Percentiles rank a stretch among this genome's conserved stretches.
phyloP scores from a whole-genome alignment of 2,888 invertebrate species.

The Drepanosiphum platanoidis region DNA sequence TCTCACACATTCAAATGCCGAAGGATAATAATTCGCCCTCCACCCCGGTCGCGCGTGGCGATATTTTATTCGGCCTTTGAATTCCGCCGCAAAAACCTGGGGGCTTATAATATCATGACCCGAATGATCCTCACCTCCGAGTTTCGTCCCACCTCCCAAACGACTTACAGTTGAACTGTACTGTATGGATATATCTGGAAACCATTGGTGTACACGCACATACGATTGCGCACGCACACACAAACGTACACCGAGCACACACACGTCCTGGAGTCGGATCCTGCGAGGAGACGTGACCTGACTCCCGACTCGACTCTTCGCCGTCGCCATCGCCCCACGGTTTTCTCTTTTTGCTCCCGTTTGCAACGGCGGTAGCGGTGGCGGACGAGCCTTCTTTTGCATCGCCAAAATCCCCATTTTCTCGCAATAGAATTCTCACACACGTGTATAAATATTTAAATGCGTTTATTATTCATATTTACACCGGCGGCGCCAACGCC shows the following conservation, averaged over 20 bases:
- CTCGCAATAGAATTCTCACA: constrained; percentile 55
- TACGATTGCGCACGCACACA: neutral
- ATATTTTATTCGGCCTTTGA: constrained; percentile 55
- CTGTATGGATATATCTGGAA: constrained; percentile 48
- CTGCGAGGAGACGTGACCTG: constrained; percentile 45
- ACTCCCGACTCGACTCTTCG: constrained; percentile 29
- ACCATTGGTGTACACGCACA: constrained; percentile 18
- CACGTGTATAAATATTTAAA: constrained; percentile 61
- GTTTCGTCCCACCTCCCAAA: neutral
- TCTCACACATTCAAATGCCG: constrained; percentile 47
- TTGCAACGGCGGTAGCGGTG: neutral
- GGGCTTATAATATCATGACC: constrained; percentile 50
- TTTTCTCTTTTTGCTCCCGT: constrained; percentile 34
- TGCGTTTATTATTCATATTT: constrained; percentile 60
- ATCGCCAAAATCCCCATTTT: constrained; percentile 27
- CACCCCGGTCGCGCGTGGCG: neutral
- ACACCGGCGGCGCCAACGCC: neutral
- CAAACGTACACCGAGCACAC: neutral
- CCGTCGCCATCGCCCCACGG: neutral
- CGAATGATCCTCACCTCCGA: constrained; percentile 42
- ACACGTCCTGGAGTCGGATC: neutral
- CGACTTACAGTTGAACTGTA: constrained; percentile 37
- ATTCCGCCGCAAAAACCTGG: constrained; percentile 46
- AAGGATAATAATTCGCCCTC: constrained; percentile 43
- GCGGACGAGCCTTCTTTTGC: neutral